A percentile compares a stretch with the other conserved stretches of the same genome.
These are phyloP conservation scores for Taphrorychus bicolor DNA, from an alignment of 2,888 invertebrate species.

Conservation along the genomic window DNA sequence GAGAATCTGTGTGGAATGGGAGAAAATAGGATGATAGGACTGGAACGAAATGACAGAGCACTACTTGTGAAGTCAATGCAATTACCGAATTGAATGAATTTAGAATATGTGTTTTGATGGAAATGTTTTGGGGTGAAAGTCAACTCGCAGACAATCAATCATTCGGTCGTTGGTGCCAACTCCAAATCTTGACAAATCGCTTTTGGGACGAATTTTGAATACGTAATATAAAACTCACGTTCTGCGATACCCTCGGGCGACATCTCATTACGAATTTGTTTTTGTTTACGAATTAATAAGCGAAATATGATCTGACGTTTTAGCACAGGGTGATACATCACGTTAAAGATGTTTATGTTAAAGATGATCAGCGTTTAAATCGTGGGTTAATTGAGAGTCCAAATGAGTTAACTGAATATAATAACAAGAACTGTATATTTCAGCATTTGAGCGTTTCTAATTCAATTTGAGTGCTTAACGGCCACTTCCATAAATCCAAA, in stretches of 20 bases:
- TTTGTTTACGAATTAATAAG: constrained; percentile 1
- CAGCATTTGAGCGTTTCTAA: too few relatives aligned
- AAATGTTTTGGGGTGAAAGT: constrained; percentile 56
- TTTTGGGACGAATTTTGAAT: constrained; percentile 59
- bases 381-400: too few relatives aligned
- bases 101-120: constrained; percentile 57
- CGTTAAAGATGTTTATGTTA: too few relatives aligned
- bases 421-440: too few relatives aligned
- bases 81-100: constrained; percentile 55
- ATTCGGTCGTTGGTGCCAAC: constrained; percentile 52
- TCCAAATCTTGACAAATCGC: constrained; percentile 61
- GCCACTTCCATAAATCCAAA: constrained; percentile 12
- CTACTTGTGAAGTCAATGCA: constrained; percentile 50
- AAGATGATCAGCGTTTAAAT: too few relatives aligned
- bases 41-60: constrained; percentile 47
- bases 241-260: constrained; percentile 14
- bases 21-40: constrained; percentile 42
- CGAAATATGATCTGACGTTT: not conserved
- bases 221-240: constrained; percentile 45
- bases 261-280: constrained; percentile 18
- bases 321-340: not conserved
- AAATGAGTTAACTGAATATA: too few relatives aligned
- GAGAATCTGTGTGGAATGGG: constrained; percentile 32
- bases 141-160: constrained; percentile 57
- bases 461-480: too few relatives aligned